Base-by-base conservation (phyloP, 2,113 vertebrate genomes). In the Muntiacus muntjak region DNA sequence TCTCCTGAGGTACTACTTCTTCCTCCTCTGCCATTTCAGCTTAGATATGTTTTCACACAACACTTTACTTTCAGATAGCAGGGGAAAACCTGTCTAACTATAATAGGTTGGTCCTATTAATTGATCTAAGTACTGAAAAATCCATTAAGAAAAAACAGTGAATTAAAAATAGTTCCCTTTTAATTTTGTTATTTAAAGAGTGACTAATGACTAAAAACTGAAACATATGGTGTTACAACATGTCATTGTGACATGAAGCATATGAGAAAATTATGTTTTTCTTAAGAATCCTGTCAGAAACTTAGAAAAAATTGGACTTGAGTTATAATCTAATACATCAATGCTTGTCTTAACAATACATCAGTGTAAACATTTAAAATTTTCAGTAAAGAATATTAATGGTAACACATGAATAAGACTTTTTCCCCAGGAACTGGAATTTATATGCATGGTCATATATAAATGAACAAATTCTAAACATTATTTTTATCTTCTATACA, bases 361-460 rank as follows among this genome's bases (percentile, higher is more conserved):
- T n/a, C 58, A 84, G 87, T 92, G 52, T 76, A 88, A 97, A 74
- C 28, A 95, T 54, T 96, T 43, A 21, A 64, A 89, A 88, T 67
- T 57, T 90, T 96, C 45, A 89, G 40, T 78, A 81, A 90, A 92
- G 26, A 97, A 62, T 47, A 92, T 90, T 91, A 93, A 84, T 85
- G 28, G 36, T 54, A 97, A 92, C 9, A 93, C n/a, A 91, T 26
- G 9, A 92, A 57, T 6, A 93, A 83, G 36, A 92, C 55, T 67
- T 96, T 74, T 55, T 89, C 88, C 88, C 84, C 50, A 86, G 33
- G 74, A 96, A 94, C 1, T 83, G 6, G 10, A 55, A 55, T 76
- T 84, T 92, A 87, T 52, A 90, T 14, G 15, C 16, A 79, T 67
- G 6, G 21, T 93, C n/a, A 95, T 26, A 86, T 43, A 71, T 55